A percentile compares a stretch with the other conserved stretches of the same genome.
Conservation (phyloP, 2,888 invertebrate species). For the Deilephila porcellus region DNA sequence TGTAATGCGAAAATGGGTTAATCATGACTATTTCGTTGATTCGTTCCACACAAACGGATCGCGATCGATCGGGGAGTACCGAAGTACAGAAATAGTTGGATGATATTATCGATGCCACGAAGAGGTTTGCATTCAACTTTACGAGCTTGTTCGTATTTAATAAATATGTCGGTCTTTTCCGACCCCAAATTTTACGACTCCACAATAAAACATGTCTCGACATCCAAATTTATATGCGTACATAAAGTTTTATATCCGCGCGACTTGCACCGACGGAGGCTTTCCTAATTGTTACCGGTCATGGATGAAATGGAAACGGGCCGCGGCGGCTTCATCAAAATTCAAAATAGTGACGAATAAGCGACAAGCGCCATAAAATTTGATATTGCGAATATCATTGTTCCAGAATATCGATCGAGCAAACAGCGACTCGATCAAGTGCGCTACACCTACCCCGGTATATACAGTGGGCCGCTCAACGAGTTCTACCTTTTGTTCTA, state of each 20-base stretch:
- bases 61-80: constrained; percentile 45
- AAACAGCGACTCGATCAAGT: constrained; percentile 27
- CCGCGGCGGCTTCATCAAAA: constrained; percentile 59
- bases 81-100: constrained; percentile 69
- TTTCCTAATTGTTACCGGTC: constrained; percentile 82
- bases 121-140: constrained; percentile 79
- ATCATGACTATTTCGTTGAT: constrained; percentile 23
- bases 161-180: constrained; percentile 84
- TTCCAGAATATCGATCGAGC: constrained; percentile 48
- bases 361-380: constrained; percentile 53
- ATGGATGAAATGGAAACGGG: constrained; percentile 66
- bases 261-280: constrained; percentile 78
- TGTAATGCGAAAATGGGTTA: neutral
- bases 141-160: constrained; percentile 83
- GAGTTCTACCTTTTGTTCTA: neutral
- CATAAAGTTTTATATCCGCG: constrained; percentile 84
- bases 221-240: constrained; percentile 84
- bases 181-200: constrained; percentile 82
- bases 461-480: neutral
- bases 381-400: constrained; percentile 45
- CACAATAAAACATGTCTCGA: constrained; percentile 84
- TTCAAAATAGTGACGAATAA: constrained; percentile 58
- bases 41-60: constrained; percentile 12
- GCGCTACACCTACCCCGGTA: neutral
- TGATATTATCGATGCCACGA: constrained; percentile 77